phyloP scores from a whole-genome alignment of 2,888 invertebrate species.

The Xiphydria camelus region DNA sequence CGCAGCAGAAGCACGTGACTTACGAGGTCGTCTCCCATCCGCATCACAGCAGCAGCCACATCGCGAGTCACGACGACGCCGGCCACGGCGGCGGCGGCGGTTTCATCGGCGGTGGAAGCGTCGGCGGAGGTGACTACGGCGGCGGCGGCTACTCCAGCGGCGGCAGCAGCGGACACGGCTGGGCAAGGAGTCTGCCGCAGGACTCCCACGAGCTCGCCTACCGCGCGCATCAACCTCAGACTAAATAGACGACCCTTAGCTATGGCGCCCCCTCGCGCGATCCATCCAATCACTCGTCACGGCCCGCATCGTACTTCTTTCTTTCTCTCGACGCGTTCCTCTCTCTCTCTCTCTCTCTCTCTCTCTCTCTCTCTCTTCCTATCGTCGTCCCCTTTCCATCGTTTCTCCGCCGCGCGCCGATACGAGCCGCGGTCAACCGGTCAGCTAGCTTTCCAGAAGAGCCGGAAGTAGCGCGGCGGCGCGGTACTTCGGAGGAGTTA shows the following conservation, averaged over 20 bases:
- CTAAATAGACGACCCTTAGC: too few species aligned
- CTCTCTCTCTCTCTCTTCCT: background rate
- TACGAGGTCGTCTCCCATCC: conserved; percentile 87
- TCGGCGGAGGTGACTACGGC: conserved; percentile 59
- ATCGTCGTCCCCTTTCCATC: conserved; percentile 1
- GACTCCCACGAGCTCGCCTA: conserved; percentile 77
- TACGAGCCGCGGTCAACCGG: too few species aligned
- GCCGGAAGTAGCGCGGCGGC: too few species aligned
- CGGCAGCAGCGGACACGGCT: conserved; percentile 62
- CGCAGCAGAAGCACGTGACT: conserved; percentile 81
- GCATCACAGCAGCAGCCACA: conserved; percentile 73
- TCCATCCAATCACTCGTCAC: too few species aligned
- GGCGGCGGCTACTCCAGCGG: conserved; percentile 67
- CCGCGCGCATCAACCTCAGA: conserved; percentile 72
- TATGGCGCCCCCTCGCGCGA: too few species aligned
- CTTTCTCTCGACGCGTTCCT: background rate
- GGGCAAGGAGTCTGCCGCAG: conserved; percentile 68
- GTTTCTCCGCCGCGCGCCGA: too few species aligned
- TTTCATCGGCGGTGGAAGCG: conserved; percentile 63
- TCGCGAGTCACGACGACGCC: conserved; percentile 71
- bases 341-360: conserved; percentile 6
- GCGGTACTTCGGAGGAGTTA: too few species aligned
- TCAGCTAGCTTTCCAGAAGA: too few species aligned
- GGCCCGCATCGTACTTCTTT: too few species aligned
- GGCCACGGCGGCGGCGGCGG: conserved; percentile 60